A percentile compares a stretch with the other conserved stretches of the same genome.
Conservation (phyloP, 2,797 vertebrate species). For the Brachyalestes nurse region DNA sequence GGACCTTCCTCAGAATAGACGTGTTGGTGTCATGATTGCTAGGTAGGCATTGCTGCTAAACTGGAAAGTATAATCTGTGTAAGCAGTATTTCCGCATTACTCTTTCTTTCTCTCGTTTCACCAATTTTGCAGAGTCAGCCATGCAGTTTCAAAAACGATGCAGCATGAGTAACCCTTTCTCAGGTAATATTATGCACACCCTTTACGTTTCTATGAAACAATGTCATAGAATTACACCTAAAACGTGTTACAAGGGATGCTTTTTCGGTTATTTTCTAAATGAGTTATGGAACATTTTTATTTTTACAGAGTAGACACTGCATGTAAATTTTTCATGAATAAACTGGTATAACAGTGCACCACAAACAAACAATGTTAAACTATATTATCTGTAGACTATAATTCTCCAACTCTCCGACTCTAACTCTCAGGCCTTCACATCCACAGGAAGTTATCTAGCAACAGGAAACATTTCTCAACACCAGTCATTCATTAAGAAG, state of each 20-base stretch:
- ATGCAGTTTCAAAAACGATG: not conserved
- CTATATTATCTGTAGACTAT: not conserved
- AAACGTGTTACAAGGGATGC: too few species aligned
- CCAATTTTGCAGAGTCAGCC: not conserved
- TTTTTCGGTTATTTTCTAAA: not conserved
- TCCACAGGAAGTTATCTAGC: slow-evolving; percentile 63
- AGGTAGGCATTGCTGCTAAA: too few species aligned
- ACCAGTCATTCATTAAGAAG: slow-evolving; percentile 65
- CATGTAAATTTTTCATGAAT: too few species aligned
- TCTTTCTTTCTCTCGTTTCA: not conserved
- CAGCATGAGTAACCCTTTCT: not conserved
- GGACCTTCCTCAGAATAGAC: too few species aligned
- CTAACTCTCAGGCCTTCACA: not conserved
- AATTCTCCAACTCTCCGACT: not conserved
- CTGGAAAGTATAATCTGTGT: too few species aligned
- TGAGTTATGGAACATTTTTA: not conserved
- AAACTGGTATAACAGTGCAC: too few species aligned
- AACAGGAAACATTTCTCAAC: slow-evolving; percentile 77
- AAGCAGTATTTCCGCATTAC: not conserved
- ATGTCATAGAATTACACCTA: not conserved
- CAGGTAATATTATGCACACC: not conserved
- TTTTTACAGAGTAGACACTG: not conserved
- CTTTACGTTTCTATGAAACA: too few species aligned
- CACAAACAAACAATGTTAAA: too few species aligned
- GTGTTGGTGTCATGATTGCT: too few species aligned